Evolutionary conservation across 1,140 invertebrate species (phyloP).

Genomic region (Agrilus planipennis): DNA sequence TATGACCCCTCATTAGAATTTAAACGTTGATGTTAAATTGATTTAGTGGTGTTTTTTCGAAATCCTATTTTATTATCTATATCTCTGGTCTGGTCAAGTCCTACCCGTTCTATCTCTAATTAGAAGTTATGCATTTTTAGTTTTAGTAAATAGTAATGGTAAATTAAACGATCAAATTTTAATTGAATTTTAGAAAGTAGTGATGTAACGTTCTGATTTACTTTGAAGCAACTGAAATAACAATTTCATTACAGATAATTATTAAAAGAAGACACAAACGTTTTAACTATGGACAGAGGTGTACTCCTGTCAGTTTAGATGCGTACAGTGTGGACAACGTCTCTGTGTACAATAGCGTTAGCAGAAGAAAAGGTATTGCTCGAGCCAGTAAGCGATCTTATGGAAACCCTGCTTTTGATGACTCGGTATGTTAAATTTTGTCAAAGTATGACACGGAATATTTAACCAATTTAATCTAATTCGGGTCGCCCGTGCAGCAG

Average conservation of each 20-base stretch:
- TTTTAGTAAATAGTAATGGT: no score
- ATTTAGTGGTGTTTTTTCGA: no score
- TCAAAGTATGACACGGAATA: no score
- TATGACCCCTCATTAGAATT: no score
- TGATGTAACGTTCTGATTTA: neutral
- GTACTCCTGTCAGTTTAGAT: slow-evolving; percentile 74
- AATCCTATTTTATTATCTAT: no score
- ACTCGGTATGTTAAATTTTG: slow-evolving; percentile 63
- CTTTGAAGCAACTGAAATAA: slow-evolving; percentile 5
- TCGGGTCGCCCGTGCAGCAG: no score
- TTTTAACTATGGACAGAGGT: slow-evolving; percentile 65
- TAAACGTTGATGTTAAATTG: no score
- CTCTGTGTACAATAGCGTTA: slow-evolving; percentile 66
- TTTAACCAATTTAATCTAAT: no score
- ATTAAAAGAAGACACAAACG: slow-evolving; percentile 58
- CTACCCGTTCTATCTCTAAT: no score
- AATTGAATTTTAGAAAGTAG: neutral
- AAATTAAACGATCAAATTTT: no score
- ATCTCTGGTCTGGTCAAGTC: no score
- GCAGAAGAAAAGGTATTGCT: slow-evolving; percentile 50
- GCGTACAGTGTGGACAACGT: slow-evolving; percentile 83
- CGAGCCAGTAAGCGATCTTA: slow-evolving; percentile 80
- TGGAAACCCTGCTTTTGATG: slow-evolving; percentile 85
- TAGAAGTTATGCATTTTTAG: no score
- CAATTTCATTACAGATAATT: slow-evolving; percentile 42